phyloP scores from a whole-genome alignment of 2,113 vertebrate genomes.

The Cebidichthys violaceus region DNA sequence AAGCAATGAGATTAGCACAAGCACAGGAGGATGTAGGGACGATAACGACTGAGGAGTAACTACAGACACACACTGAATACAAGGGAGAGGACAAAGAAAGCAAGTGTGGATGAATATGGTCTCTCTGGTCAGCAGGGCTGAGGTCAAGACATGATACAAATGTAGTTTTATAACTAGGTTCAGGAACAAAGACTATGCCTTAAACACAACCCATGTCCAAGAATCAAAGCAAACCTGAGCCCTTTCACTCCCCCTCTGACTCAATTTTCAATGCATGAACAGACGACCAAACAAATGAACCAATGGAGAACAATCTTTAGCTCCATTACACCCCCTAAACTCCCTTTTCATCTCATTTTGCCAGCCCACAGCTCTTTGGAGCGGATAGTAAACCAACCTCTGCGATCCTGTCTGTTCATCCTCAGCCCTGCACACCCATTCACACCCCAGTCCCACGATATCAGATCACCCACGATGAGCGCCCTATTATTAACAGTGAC shows the following conservation, averaged over 20 bases:
- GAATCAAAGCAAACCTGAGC: not conserved
- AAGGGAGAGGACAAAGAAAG: constrained; percentile 17
- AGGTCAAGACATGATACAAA: constrained; percentile 20
- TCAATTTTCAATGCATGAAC: not conserved
- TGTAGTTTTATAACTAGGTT: not conserved
- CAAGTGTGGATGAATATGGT: not conserved
- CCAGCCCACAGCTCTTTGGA: not conserved
- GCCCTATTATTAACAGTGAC: constrained; percentile 43
- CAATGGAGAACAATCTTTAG: not conserved
- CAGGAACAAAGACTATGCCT: not conserved
- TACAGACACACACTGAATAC: constrained; percentile 19
- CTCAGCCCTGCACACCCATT: constrained; percentile 8
- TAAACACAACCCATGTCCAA: not conserved
- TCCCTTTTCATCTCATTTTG: not conserved
- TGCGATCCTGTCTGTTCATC: constrained; percentile 1
- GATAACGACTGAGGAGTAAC: constrained; percentile 38
- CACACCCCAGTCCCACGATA: constrained; percentile 38
- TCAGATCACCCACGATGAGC: constrained; percentile 46
- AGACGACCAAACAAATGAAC: not conserved
- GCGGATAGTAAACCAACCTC: not conserved
- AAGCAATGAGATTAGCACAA: constrained; percentile 62
- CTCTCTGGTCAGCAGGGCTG: constrained; percentile 2
- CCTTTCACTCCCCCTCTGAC: not conserved
- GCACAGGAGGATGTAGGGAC: constrained; percentile 31
- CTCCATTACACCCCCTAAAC: not conserved